Evolutionary conservation across 2,797 vertebrate genomes (phyloP).

Genomic region (Parauchenoglanis ngamensis): DNA sequence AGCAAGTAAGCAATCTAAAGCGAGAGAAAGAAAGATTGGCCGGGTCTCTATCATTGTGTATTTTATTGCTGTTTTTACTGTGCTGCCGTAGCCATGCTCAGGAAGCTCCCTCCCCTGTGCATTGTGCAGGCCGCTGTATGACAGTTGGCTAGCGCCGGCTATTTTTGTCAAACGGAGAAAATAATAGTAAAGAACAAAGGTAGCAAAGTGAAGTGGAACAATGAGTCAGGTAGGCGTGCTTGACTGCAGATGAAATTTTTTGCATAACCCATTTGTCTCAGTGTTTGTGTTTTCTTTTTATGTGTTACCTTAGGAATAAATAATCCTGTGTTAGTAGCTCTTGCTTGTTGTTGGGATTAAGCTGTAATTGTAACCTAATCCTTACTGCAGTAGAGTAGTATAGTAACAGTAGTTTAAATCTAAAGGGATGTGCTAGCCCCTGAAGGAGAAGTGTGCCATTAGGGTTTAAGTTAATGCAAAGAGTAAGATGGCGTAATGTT

Average conservation of each 20-base stretch:
- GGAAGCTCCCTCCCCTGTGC: slow-evolving; percentile 68
- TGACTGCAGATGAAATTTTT: slow-evolving; percentile 15
- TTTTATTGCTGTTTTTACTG: slow-evolving; percentile 54
- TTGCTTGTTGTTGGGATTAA: not conserved
- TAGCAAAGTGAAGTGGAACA: slow-evolving; percentile 56
- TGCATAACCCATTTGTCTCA: slow-evolving; percentile 14
- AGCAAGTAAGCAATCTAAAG: slow-evolving; percentile 6
- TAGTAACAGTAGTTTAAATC: slow-evolving; percentile 49
- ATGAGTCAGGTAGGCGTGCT: slow-evolving; percentile 43
- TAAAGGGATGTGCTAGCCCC: not conserved
- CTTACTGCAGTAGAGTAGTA: slow-evolving; percentile 6
- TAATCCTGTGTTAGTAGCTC: not conserved
- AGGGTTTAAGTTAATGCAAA: not conserved
- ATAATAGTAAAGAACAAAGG: slow-evolving; percentile 62
- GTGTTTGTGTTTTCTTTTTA: slow-evolving; percentile 20
- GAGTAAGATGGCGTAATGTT: not conserved
- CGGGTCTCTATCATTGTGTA: slow-evolving; percentile 37
- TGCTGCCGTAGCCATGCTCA: slow-evolving; percentile 60
- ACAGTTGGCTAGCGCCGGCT: slow-evolving; percentile 60
- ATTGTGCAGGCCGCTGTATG: slow-evolving; percentile 68
- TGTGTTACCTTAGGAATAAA: slow-evolving; percentile 7
- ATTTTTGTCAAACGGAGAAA: slow-evolving; percentile 68
- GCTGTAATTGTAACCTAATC: slow-evolving; percentile 6
- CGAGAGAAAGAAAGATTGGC: slow-evolving; percentile 14
- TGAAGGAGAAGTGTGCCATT: slow-evolving; percentile 9